Evolutionary conservation across 2,888 invertebrate genomes (phyloP).

Genomic region (Allophyes oxyacanthae): DNA sequence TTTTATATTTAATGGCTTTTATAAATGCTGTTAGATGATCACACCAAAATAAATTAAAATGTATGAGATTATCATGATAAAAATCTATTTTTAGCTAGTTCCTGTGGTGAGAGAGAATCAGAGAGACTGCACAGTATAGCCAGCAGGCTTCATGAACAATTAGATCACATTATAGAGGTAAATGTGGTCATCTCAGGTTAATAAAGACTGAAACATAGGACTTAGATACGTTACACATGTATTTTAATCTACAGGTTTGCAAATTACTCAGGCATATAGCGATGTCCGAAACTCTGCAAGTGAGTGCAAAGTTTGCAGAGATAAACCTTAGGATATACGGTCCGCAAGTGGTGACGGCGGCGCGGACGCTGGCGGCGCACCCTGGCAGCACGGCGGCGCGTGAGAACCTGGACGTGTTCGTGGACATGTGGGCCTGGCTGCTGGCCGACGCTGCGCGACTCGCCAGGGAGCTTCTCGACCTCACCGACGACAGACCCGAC

Average conservation of each 20-base stretch:
- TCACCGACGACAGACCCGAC: constrained; percentile 90
- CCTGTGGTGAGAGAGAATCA: constrained; percentile 91
- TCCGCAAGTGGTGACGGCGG: constrained; percentile 98
- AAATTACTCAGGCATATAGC: constrained; percentile 98
- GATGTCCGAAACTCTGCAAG: constrained; percentile 97
- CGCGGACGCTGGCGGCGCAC: constrained; percentile 96
- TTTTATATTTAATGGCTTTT: constrained; percentile 19
- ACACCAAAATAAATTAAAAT: not conserved
- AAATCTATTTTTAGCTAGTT: constrained; percentile 79
- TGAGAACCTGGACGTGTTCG: constrained; percentile 98
- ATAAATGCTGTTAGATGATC: not conserved
- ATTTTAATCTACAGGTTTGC: constrained; percentile 92
- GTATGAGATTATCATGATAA: constrained; percentile 6
- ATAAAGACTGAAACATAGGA: constrained; percentile 1
- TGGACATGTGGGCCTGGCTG: constrained; percentile 98
- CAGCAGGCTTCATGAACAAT: constrained; percentile 98
- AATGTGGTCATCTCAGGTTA: constrained; percentile 41
- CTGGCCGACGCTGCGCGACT: constrained; percentile 97
- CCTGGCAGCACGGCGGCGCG: constrained; percentile 98
- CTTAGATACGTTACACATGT: constrained; percentile 4
- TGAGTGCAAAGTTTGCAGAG: constrained; percentile 98
- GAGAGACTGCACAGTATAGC: constrained; percentile 97
- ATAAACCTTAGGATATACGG: constrained; percentile 98
- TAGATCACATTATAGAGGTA: constrained; percentile 99
- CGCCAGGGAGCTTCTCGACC: constrained; percentile 96